Evolutionary conservation across 2,113 vertebrate genomes (phyloP).

Genomic region (Piprites chloris): DNA sequence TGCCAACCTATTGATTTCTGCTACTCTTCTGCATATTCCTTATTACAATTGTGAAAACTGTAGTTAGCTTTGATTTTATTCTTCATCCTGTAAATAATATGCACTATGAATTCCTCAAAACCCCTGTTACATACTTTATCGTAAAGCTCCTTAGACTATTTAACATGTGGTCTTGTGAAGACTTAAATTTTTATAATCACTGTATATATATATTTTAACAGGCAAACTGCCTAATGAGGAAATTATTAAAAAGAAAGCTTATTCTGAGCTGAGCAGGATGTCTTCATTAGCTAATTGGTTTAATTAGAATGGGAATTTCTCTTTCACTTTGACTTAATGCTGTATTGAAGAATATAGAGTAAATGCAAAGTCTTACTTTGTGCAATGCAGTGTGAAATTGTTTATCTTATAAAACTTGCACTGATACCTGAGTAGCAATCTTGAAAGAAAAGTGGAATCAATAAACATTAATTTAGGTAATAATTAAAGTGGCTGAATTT

Average conservation of each 20-base stretch:
- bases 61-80: not conserved
- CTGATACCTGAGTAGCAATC: not conserved
- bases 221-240: not conserved
- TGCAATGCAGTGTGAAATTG: not conserved
- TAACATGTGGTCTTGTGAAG: not conserved
- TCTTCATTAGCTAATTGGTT: not conserved
- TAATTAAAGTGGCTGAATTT: not conserved
- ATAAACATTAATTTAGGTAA: not conserved
- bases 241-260: not conserved
- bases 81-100: not conserved
- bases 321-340: not conserved
- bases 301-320: not conserved
- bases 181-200: not conserved
- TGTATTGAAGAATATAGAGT: not conserved
- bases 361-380: not conserved
- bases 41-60: not conserved
- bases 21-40: not conserved
- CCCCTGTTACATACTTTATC: not conserved
- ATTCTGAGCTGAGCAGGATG: not conserved
- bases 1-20: not conserved
- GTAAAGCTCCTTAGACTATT: not conserved
- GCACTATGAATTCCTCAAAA: not conserved
- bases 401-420: not conserved
- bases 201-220: not conserved
- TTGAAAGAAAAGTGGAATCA: not conserved